Evolutionary conservation across 2,888 invertebrate species (phyloP).

Genomic region (Heliconius charithonia): DNA sequence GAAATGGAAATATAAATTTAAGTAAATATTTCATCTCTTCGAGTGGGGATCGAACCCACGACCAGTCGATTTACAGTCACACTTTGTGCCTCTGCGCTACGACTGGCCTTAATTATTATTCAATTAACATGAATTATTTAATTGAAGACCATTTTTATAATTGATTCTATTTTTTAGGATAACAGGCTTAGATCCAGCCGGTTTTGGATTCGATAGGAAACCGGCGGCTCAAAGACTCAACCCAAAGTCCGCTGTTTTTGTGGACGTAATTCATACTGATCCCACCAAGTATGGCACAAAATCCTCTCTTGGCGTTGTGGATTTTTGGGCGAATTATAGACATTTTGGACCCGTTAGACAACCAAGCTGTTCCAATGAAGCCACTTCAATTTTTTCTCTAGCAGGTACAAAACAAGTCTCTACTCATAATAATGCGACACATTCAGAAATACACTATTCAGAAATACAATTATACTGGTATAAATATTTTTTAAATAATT

Average conservation of each 20-base stretch:
- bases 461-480: too few relatives aligned
- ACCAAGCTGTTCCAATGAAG: conserved; percentile 63
- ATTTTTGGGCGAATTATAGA: conserved; percentile 75
- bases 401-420: conserved; percentile 56
- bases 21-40: too few relatives aligned
- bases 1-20: too few relatives aligned
- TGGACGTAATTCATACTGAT: conserved; percentile 69
- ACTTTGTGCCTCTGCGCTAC: too few relatives aligned
- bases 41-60: too few relatives aligned
- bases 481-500: too few relatives aligned
- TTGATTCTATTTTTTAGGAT: conserved; percentile 13
- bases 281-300: conserved; percentile 68
- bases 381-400: conserved; percentile 58
- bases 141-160: background rate
- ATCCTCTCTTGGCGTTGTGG: conserved; percentile 63
- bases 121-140: background rate
- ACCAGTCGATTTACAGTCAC: too few relatives aligned
- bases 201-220: conserved; percentile 62
- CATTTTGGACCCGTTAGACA: conserved; percentile 60
- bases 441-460: too few relatives aligned
- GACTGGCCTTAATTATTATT: too few relatives aligned
- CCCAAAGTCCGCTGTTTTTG: conserved; percentile 62
- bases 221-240: conserved; percentile 56
- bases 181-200: conserved; percentile 71
- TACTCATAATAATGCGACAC: too few relatives aligned